Evolutionary conservation across 2,797 vertebrate genomes (phyloP).

Genomic region (Pseudochromis fuscus): DNA sequence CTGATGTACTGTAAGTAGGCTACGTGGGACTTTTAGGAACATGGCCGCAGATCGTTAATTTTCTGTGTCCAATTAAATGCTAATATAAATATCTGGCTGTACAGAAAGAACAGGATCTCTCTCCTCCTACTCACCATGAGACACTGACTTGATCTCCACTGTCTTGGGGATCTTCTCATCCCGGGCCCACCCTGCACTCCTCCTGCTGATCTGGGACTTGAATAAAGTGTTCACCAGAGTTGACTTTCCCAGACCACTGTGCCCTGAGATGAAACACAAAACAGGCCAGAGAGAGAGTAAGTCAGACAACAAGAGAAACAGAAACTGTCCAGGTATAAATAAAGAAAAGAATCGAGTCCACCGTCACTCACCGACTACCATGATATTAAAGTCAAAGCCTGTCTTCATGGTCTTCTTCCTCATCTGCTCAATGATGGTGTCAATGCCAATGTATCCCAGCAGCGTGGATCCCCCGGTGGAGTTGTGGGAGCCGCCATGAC

Average conservation of each 20-base stretch:
- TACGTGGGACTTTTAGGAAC: slow-evolving; percentile 18
- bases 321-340: neutral
- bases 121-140: slow-evolving; percentile 89
- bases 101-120: slow-evolving; percentile 48
- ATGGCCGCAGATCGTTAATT: slow-evolving; percentile 29
- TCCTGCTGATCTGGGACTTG: slow-evolving; percentile 98
- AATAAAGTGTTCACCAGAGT: slow-evolving; percentile 96
- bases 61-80: slow-evolving; percentile 32
- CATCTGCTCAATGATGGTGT: slow-evolving; percentile 99
- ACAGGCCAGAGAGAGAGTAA: neutral
- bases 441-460: slow-evolving; percentile 96
- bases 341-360: slow-evolving; percentile 63
- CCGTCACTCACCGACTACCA: slow-evolving; percentile 92
- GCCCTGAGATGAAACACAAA: slow-evolving; percentile 81
- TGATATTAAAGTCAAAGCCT: slow-evolving; percentile 98
- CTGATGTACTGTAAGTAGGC: slow-evolving; percentile 29
- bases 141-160: slow-evolving; percentile 95
- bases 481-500: slow-evolving; percentile 57
- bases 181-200: slow-evolving; percentile 91
- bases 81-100: slow-evolving; percentile 27
- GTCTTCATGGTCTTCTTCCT: slow-evolving; percentile 99
- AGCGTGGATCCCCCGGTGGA: slow-evolving; percentile 83
- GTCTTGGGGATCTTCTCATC: slow-evolving; percentile 99
- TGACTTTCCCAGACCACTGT: slow-evolving; percentile 96
- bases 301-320: neutral